These are phyloP conservation scores for Galeopsomyia nigrocyanea DNA, from an alignment of 2,888 invertebrate genomes.

Conservation along the genomic window DNA sequence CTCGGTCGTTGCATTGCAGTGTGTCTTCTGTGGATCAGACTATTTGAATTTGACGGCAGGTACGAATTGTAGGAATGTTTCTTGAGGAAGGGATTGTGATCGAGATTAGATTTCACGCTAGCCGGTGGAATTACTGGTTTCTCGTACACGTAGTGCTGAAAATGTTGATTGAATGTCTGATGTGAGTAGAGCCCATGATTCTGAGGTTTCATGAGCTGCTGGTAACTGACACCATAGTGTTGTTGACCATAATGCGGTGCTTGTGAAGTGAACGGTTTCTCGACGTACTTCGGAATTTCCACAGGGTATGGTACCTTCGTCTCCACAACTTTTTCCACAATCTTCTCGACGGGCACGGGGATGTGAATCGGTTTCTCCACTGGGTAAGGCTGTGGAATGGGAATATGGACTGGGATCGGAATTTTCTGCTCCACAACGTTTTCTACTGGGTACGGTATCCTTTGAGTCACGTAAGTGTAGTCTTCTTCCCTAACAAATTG, in stretches of 20 bases:
- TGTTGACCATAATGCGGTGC: slow-evolving; percentile 54
- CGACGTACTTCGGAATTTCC: slow-evolving; percentile 59
- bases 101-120: slow-evolving; percentile 36
- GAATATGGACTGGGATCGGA: slow-evolving; percentile 58
- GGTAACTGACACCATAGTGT: slow-evolving; percentile 57
- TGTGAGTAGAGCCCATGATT: slow-evolving; percentile 50
- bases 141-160: slow-evolving; percentile 53
- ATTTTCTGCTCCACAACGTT: slow-evolving; percentile 74
- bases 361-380: slow-evolving; percentile 64
- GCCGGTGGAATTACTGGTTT: slow-evolving; percentile 50
- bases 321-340: slow-evolving; percentile 74
- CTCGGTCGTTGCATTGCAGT: slow-evolving; percentile 38
- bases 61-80: slow-evolving; percentile 34
- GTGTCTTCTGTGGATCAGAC: slow-evolving; percentile 50
- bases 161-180: slow-evolving; percentile 37
- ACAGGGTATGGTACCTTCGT: slow-evolving; percentile 71
- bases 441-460: slow-evolving; percentile 69
- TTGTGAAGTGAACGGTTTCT: slow-evolving; percentile 50
- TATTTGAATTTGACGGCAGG: slow-evolving; percentile 44
- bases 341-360: slow-evolving; percentile 71
- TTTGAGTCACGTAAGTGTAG: background rate
- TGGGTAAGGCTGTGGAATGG: slow-evolving; percentile 63
- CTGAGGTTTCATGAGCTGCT: slow-evolving; percentile 55
- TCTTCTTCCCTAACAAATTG: background rate
- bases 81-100: slow-evolving; percentile 23